These are phyloP conservation scores for Tragelaphus imberbis DNA, from an alignment of 2,113 vertebrate species.

Conservation along the genomic window DNA sequence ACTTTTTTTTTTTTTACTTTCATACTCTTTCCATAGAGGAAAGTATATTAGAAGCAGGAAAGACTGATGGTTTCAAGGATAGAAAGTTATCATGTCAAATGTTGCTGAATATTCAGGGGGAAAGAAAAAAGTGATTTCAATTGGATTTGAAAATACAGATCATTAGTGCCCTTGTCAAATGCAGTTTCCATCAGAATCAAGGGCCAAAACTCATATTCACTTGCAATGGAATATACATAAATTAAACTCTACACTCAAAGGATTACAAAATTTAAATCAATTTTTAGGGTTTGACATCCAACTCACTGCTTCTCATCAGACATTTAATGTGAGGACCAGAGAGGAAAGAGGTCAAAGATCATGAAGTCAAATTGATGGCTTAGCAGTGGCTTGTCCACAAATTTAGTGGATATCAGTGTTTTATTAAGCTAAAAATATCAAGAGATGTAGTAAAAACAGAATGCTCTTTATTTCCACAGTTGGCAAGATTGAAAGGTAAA, in stretches of 20 bases:
- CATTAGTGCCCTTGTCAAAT: neutral
- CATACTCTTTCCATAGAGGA: neutral
- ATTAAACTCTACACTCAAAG: neutral
- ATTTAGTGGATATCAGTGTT: neutral
- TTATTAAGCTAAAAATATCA: neutral
- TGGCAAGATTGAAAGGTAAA: neutral
- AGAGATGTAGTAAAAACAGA: neutral
- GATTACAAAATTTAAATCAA: neutral
- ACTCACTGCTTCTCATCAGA: neutral
- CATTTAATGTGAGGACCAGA: neutral
- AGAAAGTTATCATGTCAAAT: neutral
- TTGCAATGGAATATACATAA: neutral
- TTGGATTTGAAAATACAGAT: neutral
- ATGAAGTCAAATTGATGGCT: neutral
- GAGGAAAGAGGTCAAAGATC: neutral
- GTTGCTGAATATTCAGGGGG: neutral
- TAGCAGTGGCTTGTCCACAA: neutral
- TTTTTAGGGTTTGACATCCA: neutral
- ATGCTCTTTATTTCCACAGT: neutral
- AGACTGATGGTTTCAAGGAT: neutral
- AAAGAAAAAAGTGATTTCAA: neutral
- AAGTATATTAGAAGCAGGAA: neutral
- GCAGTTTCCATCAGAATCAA: conserved; percentile 3
- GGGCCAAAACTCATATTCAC: neutral
- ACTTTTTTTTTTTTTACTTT: neutral